These are phyloP conservation scores for Melangyna quadrimaculata DNA, from an alignment of 2,888 invertebrate genomes.

Conservation along the genomic window DNA sequence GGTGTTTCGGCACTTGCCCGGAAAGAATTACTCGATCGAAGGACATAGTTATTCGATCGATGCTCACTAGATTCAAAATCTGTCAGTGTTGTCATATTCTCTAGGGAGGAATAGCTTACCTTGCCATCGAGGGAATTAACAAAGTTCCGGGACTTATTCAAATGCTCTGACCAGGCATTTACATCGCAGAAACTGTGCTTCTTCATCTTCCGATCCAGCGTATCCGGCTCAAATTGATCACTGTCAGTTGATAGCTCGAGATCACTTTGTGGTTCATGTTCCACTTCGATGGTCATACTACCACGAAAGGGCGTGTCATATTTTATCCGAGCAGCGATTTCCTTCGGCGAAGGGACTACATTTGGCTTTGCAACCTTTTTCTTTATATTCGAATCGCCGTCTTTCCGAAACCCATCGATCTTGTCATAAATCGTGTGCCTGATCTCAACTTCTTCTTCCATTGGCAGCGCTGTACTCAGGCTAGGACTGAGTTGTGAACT, in stretches of 20 bases:
- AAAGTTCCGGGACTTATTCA: constrained; percentile 81
- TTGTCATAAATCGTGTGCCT: constrained; percentile 86
- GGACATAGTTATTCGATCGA: constrained; percentile 82
- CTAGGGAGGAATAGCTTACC: constrained; percentile 73
- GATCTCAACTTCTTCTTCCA: constrained; percentile 91
- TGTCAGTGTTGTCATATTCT: constrained; percentile 76
- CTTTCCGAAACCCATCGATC: constrained; percentile 79
- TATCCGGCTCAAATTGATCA: constrained; percentile 92
- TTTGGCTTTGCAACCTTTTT: constrained; percentile 75
- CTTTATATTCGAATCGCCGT: constrained; percentile 76
- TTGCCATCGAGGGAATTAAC: constrained; percentile 75
- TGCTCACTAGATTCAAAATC: constrained; percentile 74
- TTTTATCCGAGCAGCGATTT: constrained; percentile 81
- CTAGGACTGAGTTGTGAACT: constrained; percentile 88
- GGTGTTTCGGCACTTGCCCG: constrained; percentile 81
- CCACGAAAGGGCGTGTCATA: constrained; percentile 86
- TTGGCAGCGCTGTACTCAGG: constrained; percentile 87
- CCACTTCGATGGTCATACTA: constrained; percentile 91
- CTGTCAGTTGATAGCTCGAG: constrained; percentile 85
- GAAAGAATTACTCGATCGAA: constrained; percentile 88
- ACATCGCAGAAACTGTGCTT: constrained; percentile 82
- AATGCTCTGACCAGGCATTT: constrained; percentile 82
- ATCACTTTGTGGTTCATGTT: constrained; percentile 90
- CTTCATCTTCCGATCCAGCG: constrained; percentile 89
- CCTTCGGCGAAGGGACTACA: constrained; percentile 74